These are phyloP conservation scores for Sebastes taczanowskii DNA, from an alignment of 2,797 vertebrate species.

Conservation along the genomic window DNA sequence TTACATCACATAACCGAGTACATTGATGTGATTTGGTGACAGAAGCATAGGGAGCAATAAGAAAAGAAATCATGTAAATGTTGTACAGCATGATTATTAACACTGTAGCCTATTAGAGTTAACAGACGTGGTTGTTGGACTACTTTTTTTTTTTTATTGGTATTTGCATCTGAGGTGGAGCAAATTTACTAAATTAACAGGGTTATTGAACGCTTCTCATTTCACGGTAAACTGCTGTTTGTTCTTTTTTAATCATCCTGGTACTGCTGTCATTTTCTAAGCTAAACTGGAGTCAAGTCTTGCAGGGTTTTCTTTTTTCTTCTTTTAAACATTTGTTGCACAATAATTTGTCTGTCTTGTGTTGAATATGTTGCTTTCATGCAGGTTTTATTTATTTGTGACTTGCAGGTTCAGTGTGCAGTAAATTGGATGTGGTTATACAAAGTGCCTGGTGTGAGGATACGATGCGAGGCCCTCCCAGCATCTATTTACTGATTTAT, in stretches of 20 bases:
- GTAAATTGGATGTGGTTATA: constrained; percentile 63
- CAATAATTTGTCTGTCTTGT: constrained; percentile 41
- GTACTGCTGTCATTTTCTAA: constrained; percentile 15
- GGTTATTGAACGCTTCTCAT: constrained; percentile 15
- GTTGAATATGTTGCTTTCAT: constrained; percentile 33
- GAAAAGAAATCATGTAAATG: constrained; percentile 43
- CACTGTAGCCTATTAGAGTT: constrained; percentile 21
- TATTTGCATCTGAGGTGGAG: constrained; percentile 11
- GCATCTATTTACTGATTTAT: constrained; percentile 48
- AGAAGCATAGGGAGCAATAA: constrained; percentile 28
- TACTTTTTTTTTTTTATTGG: constrained; percentile 1
- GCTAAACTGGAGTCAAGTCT: constrained; percentile 3
- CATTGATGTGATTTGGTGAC: constrained; percentile 20
- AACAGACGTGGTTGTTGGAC: constrained; percentile 19
- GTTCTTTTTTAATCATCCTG: neutral
- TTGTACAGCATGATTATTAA: constrained; percentile 39
- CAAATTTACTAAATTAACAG: constrained; percentile 16
- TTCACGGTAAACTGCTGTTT: constrained; percentile 18
- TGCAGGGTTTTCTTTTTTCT: neutral
- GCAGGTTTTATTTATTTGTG: constrained; percentile 62
- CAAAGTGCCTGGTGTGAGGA: constrained; percentile 80
- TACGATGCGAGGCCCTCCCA: constrained; percentile 31
- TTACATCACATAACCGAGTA: constrained; percentile 32
- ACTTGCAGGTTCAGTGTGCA: constrained; percentile 59
- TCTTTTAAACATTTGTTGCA: constrained; percentile 38